phyloP scores from a whole-genome alignment of 2,113 vertebrate genomes.

The Merops nubicus region DNA sequence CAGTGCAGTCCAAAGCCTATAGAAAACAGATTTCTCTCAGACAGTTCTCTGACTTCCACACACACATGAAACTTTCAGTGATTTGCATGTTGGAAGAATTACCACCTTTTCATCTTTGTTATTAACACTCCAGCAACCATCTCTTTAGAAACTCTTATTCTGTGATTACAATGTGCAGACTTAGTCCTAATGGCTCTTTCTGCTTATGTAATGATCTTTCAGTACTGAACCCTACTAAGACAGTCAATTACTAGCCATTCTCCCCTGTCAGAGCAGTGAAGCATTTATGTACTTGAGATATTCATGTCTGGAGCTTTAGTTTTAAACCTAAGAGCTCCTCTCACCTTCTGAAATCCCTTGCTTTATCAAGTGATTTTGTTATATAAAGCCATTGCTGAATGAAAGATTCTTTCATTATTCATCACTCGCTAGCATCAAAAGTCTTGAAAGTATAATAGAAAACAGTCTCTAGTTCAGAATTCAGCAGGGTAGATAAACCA shows the following conservation, averaged over 20 bases:
- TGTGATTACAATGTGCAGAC: background rate
- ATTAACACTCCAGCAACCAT: background rate
- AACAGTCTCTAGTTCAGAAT: constrained; percentile 4
- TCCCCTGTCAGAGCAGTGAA: constrained; percentile 31
- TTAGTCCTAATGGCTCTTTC: constrained; percentile 16
- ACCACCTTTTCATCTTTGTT: constrained; percentile 10
- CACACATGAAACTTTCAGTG: background rate
- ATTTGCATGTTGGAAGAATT: constrained; percentile 10
- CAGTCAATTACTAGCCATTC: constrained; percentile 13
- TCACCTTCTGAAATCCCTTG: constrained; percentile 30
- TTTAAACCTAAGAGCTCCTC: constrained; percentile 40
- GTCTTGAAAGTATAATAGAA: constrained; percentile 40
- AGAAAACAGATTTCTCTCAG: background rate
- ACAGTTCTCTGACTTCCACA: background rate
- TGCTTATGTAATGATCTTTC: constrained; percentile 16
- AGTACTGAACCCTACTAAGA: background rate
- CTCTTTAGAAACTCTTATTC: background rate
- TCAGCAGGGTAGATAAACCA: background rate
- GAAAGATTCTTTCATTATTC: constrained; percentile 48
- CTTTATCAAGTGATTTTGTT: constrained; percentile 46
- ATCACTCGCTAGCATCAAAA: constrained; percentile 7
- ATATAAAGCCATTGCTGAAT: constrained; percentile 41
- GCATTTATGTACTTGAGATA: constrained; percentile 14
- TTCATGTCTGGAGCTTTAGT: constrained; percentile 22
- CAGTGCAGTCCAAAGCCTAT: background rate